Evolutionary conservation across 2,797 vertebrate genomes (phyloP).

Genomic region (Nothura maculosa): DNA sequence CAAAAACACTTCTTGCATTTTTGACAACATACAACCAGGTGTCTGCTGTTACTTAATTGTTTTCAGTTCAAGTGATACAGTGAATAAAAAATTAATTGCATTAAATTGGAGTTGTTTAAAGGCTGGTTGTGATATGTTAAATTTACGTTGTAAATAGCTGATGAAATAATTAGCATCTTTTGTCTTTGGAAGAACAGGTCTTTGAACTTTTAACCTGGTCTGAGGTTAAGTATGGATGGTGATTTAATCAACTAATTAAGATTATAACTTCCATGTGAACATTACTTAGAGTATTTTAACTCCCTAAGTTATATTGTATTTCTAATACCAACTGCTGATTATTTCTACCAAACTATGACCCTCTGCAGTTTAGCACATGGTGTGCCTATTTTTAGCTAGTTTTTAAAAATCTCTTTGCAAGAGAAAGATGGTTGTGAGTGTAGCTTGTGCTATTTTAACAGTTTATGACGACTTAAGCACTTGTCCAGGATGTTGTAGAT

Average conservation of each 20-base stretch:
- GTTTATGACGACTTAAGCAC: neutral
- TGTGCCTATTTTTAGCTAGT: neutral
- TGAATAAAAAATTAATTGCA: neutral
- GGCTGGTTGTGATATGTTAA: neutral
- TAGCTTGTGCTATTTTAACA: neutral
- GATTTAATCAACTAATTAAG: neutral
- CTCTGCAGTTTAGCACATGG: neutral
- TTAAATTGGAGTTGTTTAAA: neutral
- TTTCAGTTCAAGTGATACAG: neutral
- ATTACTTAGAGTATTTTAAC: neutral
- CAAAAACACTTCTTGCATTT: neutral
- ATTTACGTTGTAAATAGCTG: neutral
- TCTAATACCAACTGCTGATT: neutral
- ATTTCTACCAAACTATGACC: neutral
- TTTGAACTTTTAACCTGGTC: neutral
- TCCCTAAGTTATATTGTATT: neutral
- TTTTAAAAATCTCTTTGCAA: neutral
- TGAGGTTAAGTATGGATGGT: neutral
- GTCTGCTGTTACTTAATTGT: neutral
- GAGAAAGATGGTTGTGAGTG: neutral
- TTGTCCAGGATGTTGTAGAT: neutral
- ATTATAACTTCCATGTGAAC: neutral
- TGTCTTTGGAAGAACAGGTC: neutral
- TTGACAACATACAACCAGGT: neutral
- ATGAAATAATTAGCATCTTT: neutral